phyloP scores from a whole-genome alignment of 2,888 invertebrate species.

The Pseudococcus viburni region DNA sequence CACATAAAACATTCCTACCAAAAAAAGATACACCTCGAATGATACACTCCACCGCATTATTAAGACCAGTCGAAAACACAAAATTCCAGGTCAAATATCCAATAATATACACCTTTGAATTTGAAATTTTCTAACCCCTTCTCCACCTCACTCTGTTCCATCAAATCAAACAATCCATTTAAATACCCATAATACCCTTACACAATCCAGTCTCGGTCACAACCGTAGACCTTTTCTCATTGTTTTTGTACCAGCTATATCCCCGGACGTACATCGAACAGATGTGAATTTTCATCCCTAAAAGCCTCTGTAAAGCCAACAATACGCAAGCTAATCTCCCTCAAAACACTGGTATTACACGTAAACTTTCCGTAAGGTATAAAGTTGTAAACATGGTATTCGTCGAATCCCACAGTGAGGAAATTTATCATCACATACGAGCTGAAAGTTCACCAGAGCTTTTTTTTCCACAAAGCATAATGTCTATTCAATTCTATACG shows the following conservation, averaged over 20 bases:
- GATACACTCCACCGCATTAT: too few species aligned
- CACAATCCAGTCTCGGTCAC: not conserved
- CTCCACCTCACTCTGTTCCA: not conserved
- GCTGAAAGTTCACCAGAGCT: not conserved
- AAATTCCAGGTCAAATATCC: not conserved
- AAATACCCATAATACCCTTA: not conserved
- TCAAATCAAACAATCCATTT: not conserved
- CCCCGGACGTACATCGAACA: not conserved
- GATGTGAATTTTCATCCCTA: not conserved
- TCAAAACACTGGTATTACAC: not conserved
- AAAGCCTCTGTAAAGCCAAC: not conserved
- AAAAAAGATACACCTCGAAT: too few species aligned
- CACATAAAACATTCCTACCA: too few species aligned
- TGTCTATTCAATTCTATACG: not conserved
- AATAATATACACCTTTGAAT: not conserved
- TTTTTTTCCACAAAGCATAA: not conserved
- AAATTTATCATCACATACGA: not conserved
- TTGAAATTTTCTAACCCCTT: not conserved
- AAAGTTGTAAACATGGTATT: not conserved
- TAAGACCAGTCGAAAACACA: not conserved
- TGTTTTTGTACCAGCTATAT: not conserved
- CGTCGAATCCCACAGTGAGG: not conserved
- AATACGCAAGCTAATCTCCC: not conserved
- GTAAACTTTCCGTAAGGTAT: not conserved
- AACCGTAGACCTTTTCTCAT: not conserved